Base-by-base conservation (phyloP, 2,888 invertebrate species). In the Leptinotarsa rubiginosa region DNA sequence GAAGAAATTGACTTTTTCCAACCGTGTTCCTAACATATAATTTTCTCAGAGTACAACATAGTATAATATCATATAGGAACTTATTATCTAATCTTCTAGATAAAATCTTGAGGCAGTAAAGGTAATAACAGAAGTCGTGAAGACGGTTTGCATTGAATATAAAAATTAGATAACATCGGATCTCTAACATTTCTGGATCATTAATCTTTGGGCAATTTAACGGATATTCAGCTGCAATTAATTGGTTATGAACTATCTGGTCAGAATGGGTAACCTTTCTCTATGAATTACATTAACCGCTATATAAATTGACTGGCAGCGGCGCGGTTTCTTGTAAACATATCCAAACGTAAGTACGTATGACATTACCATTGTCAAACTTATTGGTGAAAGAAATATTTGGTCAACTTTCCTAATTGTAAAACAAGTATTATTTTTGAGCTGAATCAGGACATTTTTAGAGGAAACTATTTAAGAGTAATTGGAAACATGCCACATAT, bases 201-300 rank as follows among this genome's bases (percentile, higher is more conserved):
- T 73, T 76, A 76, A 75, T 75, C 70, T 76, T 16, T 52, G 47
- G 69, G 68, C 70, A 72, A 73, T 74, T 75, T 75, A 65, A 75
- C 65, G 72, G 70, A 68, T 69, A 72, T 70, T 74, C 74, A 75
- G 76, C 65, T 73, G 75, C 76, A 77, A 77, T 80, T 80, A 79
- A 81, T 80, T 76, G 81, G 72, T 71, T 78, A 76, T 79, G 76
- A 77, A 75, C 77, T 77, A 71, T 72, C 78, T 77, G 76, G 78
- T 77, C 76, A 72, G 76, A 71, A 74, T 72, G 69, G 72, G 75
- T 77, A 77, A 78, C 78, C 79, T 79, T 78, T 78, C 74, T 76
- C 78, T 77, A 75, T 73, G 77, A 70, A 74, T 77, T 76, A 75
- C 72, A 73, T 73, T 74, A 78, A 78, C 78, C 78, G 77, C 74